Evolutionary conservation across 2,888 invertebrate genomes (phyloP).

Genomic region (Odontothrips loti): DNA sequence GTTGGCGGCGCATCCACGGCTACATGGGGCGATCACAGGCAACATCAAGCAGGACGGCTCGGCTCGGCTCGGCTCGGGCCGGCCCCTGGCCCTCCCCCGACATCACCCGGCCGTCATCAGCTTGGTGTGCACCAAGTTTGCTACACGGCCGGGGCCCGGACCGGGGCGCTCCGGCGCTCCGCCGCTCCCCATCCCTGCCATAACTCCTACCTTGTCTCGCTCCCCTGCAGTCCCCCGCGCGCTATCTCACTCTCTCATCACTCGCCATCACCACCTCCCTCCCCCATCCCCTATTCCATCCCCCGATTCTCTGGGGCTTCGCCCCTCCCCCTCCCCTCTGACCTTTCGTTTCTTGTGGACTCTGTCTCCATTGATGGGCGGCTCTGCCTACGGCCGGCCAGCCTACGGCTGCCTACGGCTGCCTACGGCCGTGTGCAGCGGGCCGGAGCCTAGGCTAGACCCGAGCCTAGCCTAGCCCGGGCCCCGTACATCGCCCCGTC

Average conservation of each 20-base stretch:
- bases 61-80: too few relatives aligned
- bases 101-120: not conserved
- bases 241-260: not conserved
- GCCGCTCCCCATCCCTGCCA: not conserved
- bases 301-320: not conserved
- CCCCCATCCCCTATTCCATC: not conserved
- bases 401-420: not conserved
- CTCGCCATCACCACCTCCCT: not conserved
- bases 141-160: not conserved
- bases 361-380: not conserved
- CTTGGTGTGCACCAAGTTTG: slow-evolving; percentile 1
- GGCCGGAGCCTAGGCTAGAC: too few relatives aligned
- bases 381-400: not conserved
- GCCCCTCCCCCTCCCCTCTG: not conserved
- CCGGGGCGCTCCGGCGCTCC: too few relatives aligned
- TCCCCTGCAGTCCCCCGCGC: not conserved
- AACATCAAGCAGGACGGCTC: not conserved
- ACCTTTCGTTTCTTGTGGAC: slow-evolving; percentile 13
- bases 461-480: too few relatives aligned
- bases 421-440: not conserved
- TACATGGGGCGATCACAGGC: slow-evolving; percentile 14
- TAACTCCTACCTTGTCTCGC: slow-evolving; percentile 22
- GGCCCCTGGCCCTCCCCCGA: not conserved
- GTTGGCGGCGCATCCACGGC: too few relatives aligned
- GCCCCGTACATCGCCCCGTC: not conserved